Conservation (phyloP, 2,888 invertebrate genomes). For the Dexiosoma caninum region DNA sequence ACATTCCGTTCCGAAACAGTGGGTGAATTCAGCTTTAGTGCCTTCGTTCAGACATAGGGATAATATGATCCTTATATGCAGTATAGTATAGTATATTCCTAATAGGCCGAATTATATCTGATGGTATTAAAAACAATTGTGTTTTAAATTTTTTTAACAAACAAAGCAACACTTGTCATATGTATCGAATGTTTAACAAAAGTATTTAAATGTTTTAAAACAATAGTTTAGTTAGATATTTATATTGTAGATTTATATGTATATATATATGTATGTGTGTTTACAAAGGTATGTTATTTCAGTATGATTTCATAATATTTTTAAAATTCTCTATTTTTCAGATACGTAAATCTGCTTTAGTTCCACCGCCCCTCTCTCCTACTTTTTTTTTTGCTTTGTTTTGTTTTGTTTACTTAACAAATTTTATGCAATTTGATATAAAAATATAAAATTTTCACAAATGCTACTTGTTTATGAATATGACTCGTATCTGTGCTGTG, state of each 20-base stretch:
- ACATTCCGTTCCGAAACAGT: too few species aligned
- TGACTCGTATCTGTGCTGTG: not conserved
- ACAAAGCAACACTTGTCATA: slow-evolving; percentile 1
- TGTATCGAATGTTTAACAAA: not conserved
- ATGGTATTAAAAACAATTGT: too few species aligned
- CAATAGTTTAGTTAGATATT: not conserved
- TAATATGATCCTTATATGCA: too few species aligned
- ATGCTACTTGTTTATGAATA: slow-evolving; percentile 14
- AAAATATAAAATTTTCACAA: slow-evolving; percentile 14
- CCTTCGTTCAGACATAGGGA: too few species aligned
- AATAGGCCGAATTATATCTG: too few species aligned
- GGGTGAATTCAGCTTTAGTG: too few species aligned
- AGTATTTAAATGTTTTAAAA: slow-evolving; percentile 21
- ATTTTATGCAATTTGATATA: slow-evolving; percentile 3
- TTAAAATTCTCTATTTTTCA: not conserved
- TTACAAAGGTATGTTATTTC: not conserved
- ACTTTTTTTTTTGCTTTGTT: not conserved
- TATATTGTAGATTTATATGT: not conserved
- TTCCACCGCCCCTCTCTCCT: too few species aligned
- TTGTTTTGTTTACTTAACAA: not conserved
- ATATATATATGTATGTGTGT: not conserved
- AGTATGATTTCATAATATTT: not conserved
- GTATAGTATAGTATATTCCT: too few species aligned
- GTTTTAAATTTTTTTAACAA: not conserved
- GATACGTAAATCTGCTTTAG: not conserved